Evolutionary conservation across 2,888 invertebrate species (phyloP).

Genomic region (Stictocephala bisonia): DNA sequence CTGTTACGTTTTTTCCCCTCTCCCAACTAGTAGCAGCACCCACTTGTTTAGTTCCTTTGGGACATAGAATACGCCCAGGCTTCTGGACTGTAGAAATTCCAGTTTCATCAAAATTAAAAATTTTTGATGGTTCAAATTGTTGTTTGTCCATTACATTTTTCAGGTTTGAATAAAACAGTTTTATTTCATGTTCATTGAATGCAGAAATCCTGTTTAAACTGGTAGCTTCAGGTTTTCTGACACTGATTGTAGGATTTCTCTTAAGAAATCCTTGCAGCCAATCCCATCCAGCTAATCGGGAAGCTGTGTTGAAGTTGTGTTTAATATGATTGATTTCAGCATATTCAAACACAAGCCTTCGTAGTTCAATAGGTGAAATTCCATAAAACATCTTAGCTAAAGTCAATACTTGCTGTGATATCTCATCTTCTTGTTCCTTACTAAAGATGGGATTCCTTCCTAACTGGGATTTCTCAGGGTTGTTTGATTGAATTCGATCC

Average conservation of each 20-base stretch:
- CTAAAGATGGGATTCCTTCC: conserved; percentile 48
- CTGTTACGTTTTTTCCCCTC: conserved; percentile 61
- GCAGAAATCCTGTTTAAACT: conserved; percentile 59
- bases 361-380: conserved; percentile 41
- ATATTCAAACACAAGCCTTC: conserved; percentile 33
- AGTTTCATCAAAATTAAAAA: conserved; percentile 16
- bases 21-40: conserved; percentile 64
- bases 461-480: conserved; percentile 13
- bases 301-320: conserved; percentile 43
- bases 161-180: conserved; percentile 57
- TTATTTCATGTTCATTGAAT: conserved; percentile 59
- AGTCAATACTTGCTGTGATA: conserved; percentile 43
- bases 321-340: conserved; percentile 52
- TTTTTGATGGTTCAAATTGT: conserved; percentile 21
- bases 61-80: conserved; percentile 15
- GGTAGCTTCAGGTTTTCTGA: conserved; percentile 60
- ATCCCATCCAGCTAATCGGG: conserved; percentile 50
- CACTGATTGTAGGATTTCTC: conserved; percentile 55
- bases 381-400: conserved; percentile 47
- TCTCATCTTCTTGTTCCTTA: conserved; percentile 45
- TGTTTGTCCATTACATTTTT: conserved; percentile 51
- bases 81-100: conserved; percentile 30
- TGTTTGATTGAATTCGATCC: conserved; percentile 23
- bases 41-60: conserved; percentile 61
- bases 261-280: conserved; percentile 55